Conservation (phyloP, 2,888 invertebrate genomes). For the Caradrina kadenii region DNA sequence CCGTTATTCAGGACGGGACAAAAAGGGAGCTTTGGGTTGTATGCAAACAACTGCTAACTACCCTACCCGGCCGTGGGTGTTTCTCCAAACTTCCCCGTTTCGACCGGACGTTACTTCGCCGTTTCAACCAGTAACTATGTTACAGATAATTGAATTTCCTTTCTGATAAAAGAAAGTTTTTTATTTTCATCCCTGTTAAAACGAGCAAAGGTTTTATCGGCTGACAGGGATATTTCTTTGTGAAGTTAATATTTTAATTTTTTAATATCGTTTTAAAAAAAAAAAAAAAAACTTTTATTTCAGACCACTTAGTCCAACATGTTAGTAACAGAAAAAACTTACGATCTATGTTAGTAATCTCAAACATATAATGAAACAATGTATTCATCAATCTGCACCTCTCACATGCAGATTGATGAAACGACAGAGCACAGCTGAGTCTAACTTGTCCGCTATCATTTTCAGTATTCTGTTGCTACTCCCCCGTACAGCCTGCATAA, state of each 20-base stretch:
- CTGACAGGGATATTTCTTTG: constrained; percentile 42
- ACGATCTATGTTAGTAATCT: too few relatives aligned
- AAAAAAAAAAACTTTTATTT: too few relatives aligned
- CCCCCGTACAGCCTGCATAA: too few relatives aligned
- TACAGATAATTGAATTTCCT: constrained; percentile 74
- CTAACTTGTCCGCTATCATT: too few relatives aligned
- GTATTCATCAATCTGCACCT: too few relatives aligned
- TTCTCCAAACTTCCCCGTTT: constrained; percentile 60
- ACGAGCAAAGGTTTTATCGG: constrained; percentile 38
- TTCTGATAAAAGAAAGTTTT: constrained; percentile 50
- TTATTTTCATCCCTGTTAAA: constrained; percentile 47
- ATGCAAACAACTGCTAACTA: constrained; percentile 78
- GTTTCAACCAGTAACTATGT: constrained; percentile 71
- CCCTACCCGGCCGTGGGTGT: constrained; percentile 57
- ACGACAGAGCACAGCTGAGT: too few relatives aligned
- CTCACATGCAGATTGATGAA: too few relatives aligned
- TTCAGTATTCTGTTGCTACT: too few relatives aligned
- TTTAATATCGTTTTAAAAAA: constrained; percentile 30
- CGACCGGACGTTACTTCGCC: constrained; percentile 66
- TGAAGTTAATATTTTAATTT: constrained; percentile 28
- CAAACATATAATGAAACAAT: too few relatives aligned
- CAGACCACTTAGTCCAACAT: too few relatives aligned
- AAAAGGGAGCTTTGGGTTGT: constrained; percentile 68
- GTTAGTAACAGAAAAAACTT: too few relatives aligned
- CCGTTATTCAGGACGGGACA: constrained; percentile 54